Evolutionary conservation across 1,140 invertebrate species (phyloP).

Genomic region (Hycleus phaleratus): DNA sequence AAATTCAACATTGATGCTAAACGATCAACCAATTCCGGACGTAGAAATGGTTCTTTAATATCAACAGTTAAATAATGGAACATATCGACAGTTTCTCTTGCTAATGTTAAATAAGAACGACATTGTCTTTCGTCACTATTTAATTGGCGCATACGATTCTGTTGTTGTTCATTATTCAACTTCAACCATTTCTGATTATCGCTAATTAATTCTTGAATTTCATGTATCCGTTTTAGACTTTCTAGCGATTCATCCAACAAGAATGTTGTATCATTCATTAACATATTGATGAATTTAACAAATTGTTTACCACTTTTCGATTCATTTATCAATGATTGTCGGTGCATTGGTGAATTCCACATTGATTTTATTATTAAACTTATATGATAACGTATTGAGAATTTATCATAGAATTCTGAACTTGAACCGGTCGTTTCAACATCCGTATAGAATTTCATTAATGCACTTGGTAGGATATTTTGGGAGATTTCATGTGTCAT

Average conservation of each 20-base stretch:
- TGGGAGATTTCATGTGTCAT: slow-evolving; percentile 83
- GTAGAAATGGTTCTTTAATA: slow-evolving; percentile 89
- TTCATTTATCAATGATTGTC: slow-evolving; percentile 70
- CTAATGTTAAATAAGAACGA: slow-evolving; percentile 89
- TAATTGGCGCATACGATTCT: slow-evolving; percentile 68
- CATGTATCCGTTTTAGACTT: slow-evolving; percentile 90
- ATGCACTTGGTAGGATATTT: slow-evolving; percentile 69
- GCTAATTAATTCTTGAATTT: slow-evolving; percentile 80
- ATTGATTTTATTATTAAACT: slow-evolving; percentile 85
- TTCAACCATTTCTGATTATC: slow-evolving; percentile 59
- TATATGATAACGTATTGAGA: slow-evolving; percentile 95
- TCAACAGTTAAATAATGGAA: slow-evolving; percentile 93
- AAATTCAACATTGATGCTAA: slow-evolving; percentile 97
- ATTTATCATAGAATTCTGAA: slow-evolving; percentile 98
- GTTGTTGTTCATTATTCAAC: slow-evolving; percentile 64
- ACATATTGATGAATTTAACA: slow-evolving; percentile 97
- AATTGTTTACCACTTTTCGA: slow-evolving; percentile 85
- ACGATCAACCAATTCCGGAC: slow-evolving; percentile 83
- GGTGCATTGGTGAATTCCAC: slow-evolving; percentile 44
- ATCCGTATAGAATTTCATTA: slow-evolving; percentile 98
- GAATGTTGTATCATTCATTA: slow-evolving; percentile 99
- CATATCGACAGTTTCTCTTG: slow-evolving; percentile 95
- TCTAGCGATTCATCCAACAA: slow-evolving; percentile 93
- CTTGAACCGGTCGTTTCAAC: slow-evolving; percentile 96
- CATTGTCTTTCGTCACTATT: slow-evolving; percentile 89